Conservation (phyloP, 2,888 invertebrate species). For the Scaptomyza parva region DNA sequence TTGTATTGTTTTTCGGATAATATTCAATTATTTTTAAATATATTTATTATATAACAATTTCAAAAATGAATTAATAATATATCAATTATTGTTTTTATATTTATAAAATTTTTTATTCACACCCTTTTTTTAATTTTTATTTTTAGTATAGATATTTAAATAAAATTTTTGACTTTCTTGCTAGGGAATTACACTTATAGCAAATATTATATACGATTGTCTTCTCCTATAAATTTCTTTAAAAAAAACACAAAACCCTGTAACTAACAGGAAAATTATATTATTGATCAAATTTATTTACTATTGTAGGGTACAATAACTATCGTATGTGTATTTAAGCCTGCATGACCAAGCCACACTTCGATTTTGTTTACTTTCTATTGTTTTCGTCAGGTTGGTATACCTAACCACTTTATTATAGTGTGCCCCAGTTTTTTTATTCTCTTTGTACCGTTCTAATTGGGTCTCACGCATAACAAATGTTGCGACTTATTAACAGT, state of each 20-base stretch:
- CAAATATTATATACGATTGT: too few species aligned
- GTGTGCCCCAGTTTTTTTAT: slow-evolving; percentile 40
- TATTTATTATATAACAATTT: neutral
- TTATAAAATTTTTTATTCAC: too few species aligned
- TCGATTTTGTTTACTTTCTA: slow-evolving; percentile 1
- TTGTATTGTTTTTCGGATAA: neutral
- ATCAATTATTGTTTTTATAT: neutral
- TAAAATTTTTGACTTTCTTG: too few species aligned
- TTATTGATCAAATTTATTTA: neutral
- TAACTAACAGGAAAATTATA: too few species aligned
- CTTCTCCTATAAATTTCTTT: too few species aligned
- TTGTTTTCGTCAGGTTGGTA: slow-evolving; percentile 23
- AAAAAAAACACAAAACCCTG: too few species aligned
- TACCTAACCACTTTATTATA: slow-evolving; percentile 1
- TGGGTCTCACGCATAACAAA: slow-evolving; percentile 54
- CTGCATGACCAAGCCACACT: neutral
- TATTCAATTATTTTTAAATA: neutral
- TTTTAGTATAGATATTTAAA: too few species aligned
- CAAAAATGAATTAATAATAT: too few species aligned
- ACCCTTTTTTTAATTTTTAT: too few species aligned
- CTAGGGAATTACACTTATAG: too few species aligned
- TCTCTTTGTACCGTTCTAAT: slow-evolving; percentile 67
- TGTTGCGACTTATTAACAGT: slow-evolving; percentile 64
- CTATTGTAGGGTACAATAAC: slow-evolving; percentile 17
- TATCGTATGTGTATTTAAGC: neutral